phyloP scores from a whole-genome alignment of 2,113 vertebrate species.

The Glaucidium brasilianum region DNA sequence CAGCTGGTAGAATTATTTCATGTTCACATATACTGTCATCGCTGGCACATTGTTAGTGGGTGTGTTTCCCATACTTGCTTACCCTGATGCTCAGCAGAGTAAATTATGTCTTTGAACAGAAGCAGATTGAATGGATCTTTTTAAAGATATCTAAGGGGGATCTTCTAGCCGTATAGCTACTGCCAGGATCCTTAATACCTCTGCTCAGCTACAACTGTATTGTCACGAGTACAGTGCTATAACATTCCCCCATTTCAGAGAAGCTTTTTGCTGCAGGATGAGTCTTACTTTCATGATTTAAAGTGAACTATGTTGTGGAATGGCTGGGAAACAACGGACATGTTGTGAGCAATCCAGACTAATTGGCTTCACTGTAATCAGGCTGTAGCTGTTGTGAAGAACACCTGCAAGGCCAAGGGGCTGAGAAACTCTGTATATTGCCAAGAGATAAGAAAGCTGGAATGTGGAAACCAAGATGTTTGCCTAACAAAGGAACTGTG shows the following conservation, averaged over 20 bases:
- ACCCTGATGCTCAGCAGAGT: not conserved
- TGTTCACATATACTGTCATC: not conserved
- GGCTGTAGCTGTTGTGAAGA: too few relatives aligned
- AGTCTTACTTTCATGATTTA: not conserved
- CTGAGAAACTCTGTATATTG: too few relatives aligned
- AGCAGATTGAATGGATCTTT: not conserved
- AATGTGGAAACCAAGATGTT: too few relatives aligned
- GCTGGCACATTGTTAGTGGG: not conserved
- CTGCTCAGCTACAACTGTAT: not conserved
- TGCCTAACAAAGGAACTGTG: too few relatives aligned
- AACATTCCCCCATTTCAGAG: not conserved
- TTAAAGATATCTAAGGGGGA: not conserved
- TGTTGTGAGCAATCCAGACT: too few relatives aligned
- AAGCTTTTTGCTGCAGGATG: not conserved
- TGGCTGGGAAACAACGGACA: too few relatives aligned
- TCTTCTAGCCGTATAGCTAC: not conserved
- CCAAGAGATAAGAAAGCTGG: too few relatives aligned
- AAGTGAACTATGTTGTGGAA: not conserved
- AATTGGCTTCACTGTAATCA: too few relatives aligned
- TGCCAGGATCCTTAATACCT: not conserved
- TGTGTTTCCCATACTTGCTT: not conserved
- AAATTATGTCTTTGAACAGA: not conserved
- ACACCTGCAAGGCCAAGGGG: too few relatives aligned
- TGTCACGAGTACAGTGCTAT: not conserved
- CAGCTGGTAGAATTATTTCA: not conserved